phyloP scores from a whole-genome alignment of 2,797 vertebrate genomes.

The Pogonophryne albipinna region DNA sequence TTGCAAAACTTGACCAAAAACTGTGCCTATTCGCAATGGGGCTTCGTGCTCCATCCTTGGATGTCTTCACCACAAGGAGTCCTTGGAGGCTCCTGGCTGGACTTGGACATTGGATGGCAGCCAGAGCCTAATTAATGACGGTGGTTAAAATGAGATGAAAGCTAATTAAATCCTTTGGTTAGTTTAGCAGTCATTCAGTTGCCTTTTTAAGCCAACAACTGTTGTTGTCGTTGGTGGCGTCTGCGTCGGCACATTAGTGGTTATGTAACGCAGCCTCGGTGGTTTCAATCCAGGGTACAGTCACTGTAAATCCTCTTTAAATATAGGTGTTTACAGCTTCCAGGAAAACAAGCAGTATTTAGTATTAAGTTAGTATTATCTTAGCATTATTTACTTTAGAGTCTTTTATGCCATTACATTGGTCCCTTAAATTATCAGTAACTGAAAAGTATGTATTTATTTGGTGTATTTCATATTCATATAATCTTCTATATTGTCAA shows the following conservation, averaged over 20 bases:
- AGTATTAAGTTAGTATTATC: slow-evolving; percentile 32
- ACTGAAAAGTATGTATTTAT: slow-evolving; percentile 45
- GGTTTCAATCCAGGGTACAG: slow-evolving; percentile 53
- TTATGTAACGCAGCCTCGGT: slow-evolving; percentile 65
- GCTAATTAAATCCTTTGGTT: slow-evolving; percentile 71
- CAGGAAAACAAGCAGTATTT: slow-evolving; percentile 54
- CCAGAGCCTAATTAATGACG: slow-evolving; percentile 81
- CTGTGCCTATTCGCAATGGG: slow-evolving; percentile 73
- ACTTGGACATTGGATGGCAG: slow-evolving; percentile 49
- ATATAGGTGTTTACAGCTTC: slow-evolving; percentile 66
- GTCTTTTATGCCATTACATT: slow-evolving; percentile 30
- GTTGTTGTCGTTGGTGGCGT: slow-evolving; percentile 63
- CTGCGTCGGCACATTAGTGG: slow-evolving; percentile 44
- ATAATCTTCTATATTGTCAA: slow-evolving; percentile 9
- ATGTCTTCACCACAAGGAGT: slow-evolving; percentile 71
- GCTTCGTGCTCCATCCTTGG: slow-evolving; percentile 58
- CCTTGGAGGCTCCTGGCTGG: slow-evolving; percentile 62
- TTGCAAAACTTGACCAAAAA: slow-evolving; percentile 79
- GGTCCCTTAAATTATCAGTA: slow-evolving; percentile 37
- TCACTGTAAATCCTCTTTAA: slow-evolving; percentile 65
- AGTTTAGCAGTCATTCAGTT: slow-evolving; percentile 60
- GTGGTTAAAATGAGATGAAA: slow-evolving; percentile 73
- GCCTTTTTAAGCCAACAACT: slow-evolving; percentile 67
- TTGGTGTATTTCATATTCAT: slow-evolving; percentile 33
- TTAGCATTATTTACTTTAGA: slow-evolving; percentile 42